Base-by-base conservation (phyloP, 2,888 invertebrate species). In the Eugnorisma glareosa region DNA sequence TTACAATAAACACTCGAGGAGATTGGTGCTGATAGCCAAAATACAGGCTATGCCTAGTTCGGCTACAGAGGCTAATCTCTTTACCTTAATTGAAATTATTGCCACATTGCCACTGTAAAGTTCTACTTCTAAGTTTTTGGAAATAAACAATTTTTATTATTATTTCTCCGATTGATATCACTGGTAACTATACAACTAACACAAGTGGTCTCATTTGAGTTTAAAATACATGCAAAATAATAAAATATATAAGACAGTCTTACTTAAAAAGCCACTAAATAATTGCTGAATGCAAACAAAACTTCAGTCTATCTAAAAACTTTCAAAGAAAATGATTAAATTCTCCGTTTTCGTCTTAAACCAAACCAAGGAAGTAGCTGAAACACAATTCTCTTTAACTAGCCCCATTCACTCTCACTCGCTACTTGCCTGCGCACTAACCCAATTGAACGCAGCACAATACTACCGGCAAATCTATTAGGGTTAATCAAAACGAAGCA, bases 401-500 rank as follows among this genome's bases (percentile, higher is more conserved):
- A 84, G 87, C 76, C 59, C 87, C 69, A 84, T 87, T 84, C 87
- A 84, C 43, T 66, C 54, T 67, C 64, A 75, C 67, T 77, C 70
- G 75, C 79, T 51, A 84, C 83, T 82, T 66, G 81, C 71, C 67
- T 51, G 45, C 59, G 51, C 73, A 67, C 69, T 81, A 82, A 79
- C 74, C 74, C 43, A 37, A 75, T 77, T 37, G 83, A 91, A 90
- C 85, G 81, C 82, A 78, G 84, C 91, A 86, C 83, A 82, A 79
- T 79, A 85, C 80, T 87, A 73, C 79, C 80, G 81, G 86, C 82
- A 90, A 85, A 91, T 92, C 92, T 91, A 93, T 93, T 87, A 89
- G 91, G 90, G 91, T 90, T 92, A 77, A 93, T 93, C 92, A 91
- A 92, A 93, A 93, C 86, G 93, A 90, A 92, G 91, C 89, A 86